Conservation (phyloP, 2,888 invertebrate species). For the Acleris laterana region DNA sequence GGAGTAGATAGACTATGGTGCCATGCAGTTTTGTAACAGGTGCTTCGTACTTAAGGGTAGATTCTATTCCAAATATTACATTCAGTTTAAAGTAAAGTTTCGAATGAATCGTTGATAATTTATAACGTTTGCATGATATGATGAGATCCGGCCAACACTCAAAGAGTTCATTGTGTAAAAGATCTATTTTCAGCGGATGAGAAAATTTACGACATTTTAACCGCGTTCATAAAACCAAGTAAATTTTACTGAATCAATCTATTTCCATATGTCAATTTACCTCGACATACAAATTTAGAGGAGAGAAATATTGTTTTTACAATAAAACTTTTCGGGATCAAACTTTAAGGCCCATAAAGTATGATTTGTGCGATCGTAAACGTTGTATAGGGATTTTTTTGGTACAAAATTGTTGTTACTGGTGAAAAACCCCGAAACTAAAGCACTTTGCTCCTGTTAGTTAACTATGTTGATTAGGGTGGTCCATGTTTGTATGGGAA, state of each 20-base stretch:
- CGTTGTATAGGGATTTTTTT: conserved; percentile 16
- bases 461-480: too few species aligned
- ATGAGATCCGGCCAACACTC: neutral
- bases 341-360: conserved; percentile 21
- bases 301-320: conserved; percentile 25
- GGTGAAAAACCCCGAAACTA: neutral
- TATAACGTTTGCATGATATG: too few species aligned
- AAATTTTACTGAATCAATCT: conserved; percentile 21
- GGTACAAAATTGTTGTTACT: conserved; percentile 6
- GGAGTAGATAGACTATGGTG: too few species aligned
- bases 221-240: conserved; percentile 5
- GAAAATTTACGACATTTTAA: conserved; percentile 22
- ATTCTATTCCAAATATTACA: too few species aligned
- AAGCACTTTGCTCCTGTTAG: neutral
- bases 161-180: neutral
- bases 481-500: too few species aligned
- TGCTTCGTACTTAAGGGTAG: too few species aligned
- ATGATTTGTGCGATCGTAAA: conserved; percentile 34
- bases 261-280: conserved; percentile 29
- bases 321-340: conserved; percentile 21
- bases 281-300: neutral
- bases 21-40: too few species aligned
- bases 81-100: too few species aligned
- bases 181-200: conserved; percentile 6
- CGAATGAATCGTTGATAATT: too few species aligned